Conservation (phyloP, 2,888 invertebrate genomes). For the Pecten maximus region DNA sequence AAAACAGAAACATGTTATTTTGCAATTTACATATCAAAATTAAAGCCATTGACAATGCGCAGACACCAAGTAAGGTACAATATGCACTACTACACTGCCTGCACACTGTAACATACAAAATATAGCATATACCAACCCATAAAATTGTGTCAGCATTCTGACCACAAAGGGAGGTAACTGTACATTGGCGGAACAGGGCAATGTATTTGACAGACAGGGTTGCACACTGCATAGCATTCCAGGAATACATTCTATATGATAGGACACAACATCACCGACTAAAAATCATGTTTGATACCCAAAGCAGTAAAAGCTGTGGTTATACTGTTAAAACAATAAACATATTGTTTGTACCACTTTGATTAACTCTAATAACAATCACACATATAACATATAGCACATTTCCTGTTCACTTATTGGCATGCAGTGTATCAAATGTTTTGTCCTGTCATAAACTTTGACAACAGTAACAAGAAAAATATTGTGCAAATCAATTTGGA, state of each 20-base stretch:
- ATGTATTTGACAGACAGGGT: not conserved
- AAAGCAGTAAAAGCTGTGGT: not conserved
- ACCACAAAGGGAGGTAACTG: not conserved
- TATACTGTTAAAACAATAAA: not conserved
- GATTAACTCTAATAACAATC: not conserved
- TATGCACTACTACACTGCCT: constrained; percentile 1
- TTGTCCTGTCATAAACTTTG: not conserved
- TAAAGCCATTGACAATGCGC: not conserved
- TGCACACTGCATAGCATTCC: not conserved
- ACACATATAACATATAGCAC: not conserved
- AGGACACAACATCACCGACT: not conserved
- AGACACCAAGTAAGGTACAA: not conserved
- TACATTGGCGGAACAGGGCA: not conserved
- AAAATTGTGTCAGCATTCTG: not conserved
- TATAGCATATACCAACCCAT: not conserved
- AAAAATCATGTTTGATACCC: not conserved
- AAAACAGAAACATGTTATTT: constrained; percentile 22
- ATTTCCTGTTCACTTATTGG: not conserved
- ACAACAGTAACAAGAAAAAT: not conserved
- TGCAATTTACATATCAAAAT: constrained; percentile 20
- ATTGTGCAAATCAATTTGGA: not conserved
- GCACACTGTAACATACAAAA: constrained; percentile 1
- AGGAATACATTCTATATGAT: not conserved
- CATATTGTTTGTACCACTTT: not conserved
- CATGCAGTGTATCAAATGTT: not conserved